Evolutionary conservation across 2,797 vertebrate genomes (phyloP), one percentile per base, ranked within the genome.

Genomic region (Melanotaenia trifasciata): DNA sequence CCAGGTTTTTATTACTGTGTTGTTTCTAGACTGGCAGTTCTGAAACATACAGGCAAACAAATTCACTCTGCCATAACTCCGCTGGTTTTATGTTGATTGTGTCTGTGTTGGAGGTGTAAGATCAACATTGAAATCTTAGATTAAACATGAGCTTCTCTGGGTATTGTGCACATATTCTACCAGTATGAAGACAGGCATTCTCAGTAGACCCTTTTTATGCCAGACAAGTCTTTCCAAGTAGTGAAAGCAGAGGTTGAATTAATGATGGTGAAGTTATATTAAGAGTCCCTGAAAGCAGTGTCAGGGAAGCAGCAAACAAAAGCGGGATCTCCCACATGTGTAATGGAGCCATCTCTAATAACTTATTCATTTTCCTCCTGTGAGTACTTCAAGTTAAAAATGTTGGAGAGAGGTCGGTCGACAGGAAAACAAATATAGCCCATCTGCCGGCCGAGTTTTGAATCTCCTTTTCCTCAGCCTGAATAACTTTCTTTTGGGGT

Each of bases 111-210:
- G 66, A 62, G 67, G 35, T 58, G 28, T 13, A 9, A 62, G 56
- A 80, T 56, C 59, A 64, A 75, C 70, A 81, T 78, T 68, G 40
- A 68, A 63, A 80, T 80, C 51, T 57, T 14, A 33, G 67, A 72
- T 74, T 38, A 63, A 53, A 70, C 45, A 28, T 47, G 45, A 79
- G 71, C 45, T 60, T 72, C 67, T 58, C 50, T 35, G 64, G 66
- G 68, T 79, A 47, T 47, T 74, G 53, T 76, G 67, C 47, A 53
- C 53, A 71, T 68, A 65, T 58, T 64, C 64, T 33, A 70, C 58
- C 67, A 69, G 56, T 72, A 59, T 53, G 60, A 76, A 64, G 67
- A 22, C 1, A 22, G 18, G 18, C 57, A 54, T 65, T 77, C 64
- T 43, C 33, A 64, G 13, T 16, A 32, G 61, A 61, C 33, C 3